Base-by-base conservation (phyloP, 2,888 invertebrate species). In the Drosophila gaucha region DNA sequence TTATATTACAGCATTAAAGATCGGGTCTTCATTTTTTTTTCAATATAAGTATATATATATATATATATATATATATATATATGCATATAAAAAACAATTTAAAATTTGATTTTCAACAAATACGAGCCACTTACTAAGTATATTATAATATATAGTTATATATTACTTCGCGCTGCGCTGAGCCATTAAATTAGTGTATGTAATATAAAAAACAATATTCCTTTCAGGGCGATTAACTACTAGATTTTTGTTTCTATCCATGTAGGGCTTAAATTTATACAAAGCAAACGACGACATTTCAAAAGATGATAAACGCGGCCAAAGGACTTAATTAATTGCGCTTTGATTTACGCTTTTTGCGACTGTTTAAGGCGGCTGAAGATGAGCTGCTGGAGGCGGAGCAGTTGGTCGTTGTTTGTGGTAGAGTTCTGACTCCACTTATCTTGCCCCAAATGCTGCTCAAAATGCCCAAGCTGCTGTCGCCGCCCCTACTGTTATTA, bases 331-430 rank as follows among this genome's bases (percentile, higher is more conserved):
- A 60, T 67, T 86, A 74, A 64, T 84, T 88, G 47, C 87, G 89
- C 63, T 89, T 90, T 3, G 85, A 79, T 78, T 89, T 90, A 69
- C 90, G 88, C 68, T 89, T 90, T 69, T 88, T 90, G 59, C 90
- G 90, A 80, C 83, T 89, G 44, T 46, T 80, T 56, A 28, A 52
- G 51, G 50, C 57, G 50, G 54, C 44, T 50, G 66, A 9, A 38
- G 71, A 46, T 49, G 47, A 43, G 44, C 35, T 39, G 44, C 35
- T 39, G 41, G 76, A 44, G 41, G 36, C 46, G 46, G 62, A 33
- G 31, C 46, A 50, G 49, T 18, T 59, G 51, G 18, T 33, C 44
- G 39, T 33, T 18, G 57, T 18, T 49, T 52, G 57, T 10, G 60
- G 36, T 28, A 54, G 26, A 38, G 43, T 49, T 43, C 56, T 49